Base-by-base conservation (phyloP, 1,140 invertebrate species). In the Conus ventricosus region DNA sequence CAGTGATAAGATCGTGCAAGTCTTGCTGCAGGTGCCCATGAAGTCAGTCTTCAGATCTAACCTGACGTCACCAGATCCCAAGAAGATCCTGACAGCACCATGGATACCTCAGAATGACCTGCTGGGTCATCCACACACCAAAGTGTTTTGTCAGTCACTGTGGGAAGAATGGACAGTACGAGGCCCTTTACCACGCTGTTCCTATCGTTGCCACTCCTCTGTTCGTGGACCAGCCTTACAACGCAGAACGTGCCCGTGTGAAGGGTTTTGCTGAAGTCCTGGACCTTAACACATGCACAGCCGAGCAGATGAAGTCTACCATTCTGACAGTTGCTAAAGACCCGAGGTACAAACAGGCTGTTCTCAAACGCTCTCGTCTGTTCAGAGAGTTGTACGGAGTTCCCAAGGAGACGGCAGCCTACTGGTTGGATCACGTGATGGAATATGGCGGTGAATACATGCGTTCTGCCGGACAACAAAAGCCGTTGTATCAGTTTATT, bases 81-180 rank as follows among this genome's bases (percentile, higher is more conserved):
- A 20, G 57, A 88, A 82, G n/a, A 86, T 90, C n/a, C 63, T 88
- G 76, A 88, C 89, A 27, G 85, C 83, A 11, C n/a, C n/a, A 27
- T 90, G 89, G 89, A 86, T 90, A 54, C 89, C 89, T 54, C 89
- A 90, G 67, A 90, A 90, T 80, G 89, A 90, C 63, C 87, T 90
- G 63, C 63, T 90, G 75, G 89, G 83, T 85, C 83, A 90, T 57
- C 67, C 75, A 17, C 88, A 88, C 71, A 90, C 90, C 93, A 93
- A 96, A 67, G 96, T 96, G 0, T 97, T 97, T 97, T 89, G 96
- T 97, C 88, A 96, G 97, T 0, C 97, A 98, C 91, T 97, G 96
- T 27, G 97, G 97, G 0, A 96, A 97, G 60, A 96, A 97, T 92
- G 96, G 97, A n/a, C 96, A 96, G 3, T 97, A 96, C 71, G 97